Base-by-base conservation (phyloP, 1,140 invertebrate genomes). In the Calliphora vicina region DNA sequence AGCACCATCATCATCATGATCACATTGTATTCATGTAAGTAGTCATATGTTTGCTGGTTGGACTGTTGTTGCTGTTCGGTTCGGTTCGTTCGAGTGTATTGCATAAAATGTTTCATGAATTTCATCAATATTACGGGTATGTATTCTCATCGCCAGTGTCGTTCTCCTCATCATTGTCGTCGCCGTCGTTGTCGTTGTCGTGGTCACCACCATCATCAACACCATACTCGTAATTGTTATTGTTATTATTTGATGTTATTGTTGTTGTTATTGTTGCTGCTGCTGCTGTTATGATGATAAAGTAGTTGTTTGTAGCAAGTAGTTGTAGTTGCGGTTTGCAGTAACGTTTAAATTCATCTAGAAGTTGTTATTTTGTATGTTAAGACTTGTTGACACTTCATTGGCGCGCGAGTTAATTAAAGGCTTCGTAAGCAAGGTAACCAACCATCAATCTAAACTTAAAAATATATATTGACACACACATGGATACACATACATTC, bases 381-480 rank as follows among this genome's bases (percentile, higher is more conserved):
- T 82, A 72, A 85, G 87, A 88, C 87, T 88, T 88, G 86, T 89
- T 88, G 88, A 89, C 88, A 89, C 88, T 88, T 89, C 87, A 87
- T 89, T 89, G 88, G 87, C 84, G 86, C 86, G 88, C 86, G 86
- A 89, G 88, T 89, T 89, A 89, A 89, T 89, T 89, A 89, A 89
- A 87, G 85, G 76, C 74, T 80, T 78, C 35, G 74, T 78, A 78
- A 78, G 74, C 74, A 78, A 78, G 35, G 74, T 78, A 78, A 78
- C 74, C 74, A 78, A 78, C 74, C 74, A 78, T 78, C 74, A 78
- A 78, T 78, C 74, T 78, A 43, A 78, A 42, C 27, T 29, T 35
- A 76, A 42, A 76, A 17, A 45, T 43, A 45, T n/a, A n/a, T 13
- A 78, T 10, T 67, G 5, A 67, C n/a, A 67, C 20, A 67, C 5